These are phyloP conservation scores for Ranitomeya imitator DNA, from an alignment of 2,113 vertebrate genomes.

Conservation along the genomic window DNA sequence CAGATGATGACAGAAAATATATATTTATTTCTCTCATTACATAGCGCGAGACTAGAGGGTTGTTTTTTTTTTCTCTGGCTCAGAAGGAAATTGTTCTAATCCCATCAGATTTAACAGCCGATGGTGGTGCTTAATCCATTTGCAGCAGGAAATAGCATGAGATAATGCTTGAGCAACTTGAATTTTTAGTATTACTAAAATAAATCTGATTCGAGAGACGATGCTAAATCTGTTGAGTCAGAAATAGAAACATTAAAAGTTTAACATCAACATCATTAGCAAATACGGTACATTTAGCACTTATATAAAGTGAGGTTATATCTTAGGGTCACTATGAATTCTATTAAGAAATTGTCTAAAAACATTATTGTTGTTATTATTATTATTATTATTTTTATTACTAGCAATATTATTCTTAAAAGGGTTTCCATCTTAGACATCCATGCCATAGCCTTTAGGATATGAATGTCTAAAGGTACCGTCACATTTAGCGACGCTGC, in stretches of 20 bases:
- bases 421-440: too few species aligned
- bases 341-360: not conserved
- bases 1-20: conserved; percentile 42
- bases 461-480: too few species aligned
- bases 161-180: conserved; percentile 54
- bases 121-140: conserved; percentile 57
- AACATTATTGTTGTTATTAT: not conserved
- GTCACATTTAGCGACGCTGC: too few species aligned
- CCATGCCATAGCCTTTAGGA: too few species aligned
- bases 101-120: conserved; percentile 54
- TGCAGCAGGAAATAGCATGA: conserved; percentile 58
- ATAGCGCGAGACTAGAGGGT: conserved; percentile 29
- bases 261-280: conserved; percentile 32
- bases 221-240: conserved; percentile 41
- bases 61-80: conserved; percentile 36
- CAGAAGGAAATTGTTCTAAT: conserved; percentile 58
- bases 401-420: too few species aligned
- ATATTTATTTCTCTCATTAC: conserved; percentile 44
- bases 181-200: conserved; percentile 56
- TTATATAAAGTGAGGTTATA: not conserved
- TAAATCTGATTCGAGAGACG: conserved; percentile 51
- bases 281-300: not conserved
- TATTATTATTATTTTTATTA: not conserved
- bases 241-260: conserved; percentile 48
- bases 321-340: not conserved